These are phyloP conservation scores for Tribolium madens DNA, from an alignment of 1,140 invertebrate species.

Conservation along the genomic window DNA sequence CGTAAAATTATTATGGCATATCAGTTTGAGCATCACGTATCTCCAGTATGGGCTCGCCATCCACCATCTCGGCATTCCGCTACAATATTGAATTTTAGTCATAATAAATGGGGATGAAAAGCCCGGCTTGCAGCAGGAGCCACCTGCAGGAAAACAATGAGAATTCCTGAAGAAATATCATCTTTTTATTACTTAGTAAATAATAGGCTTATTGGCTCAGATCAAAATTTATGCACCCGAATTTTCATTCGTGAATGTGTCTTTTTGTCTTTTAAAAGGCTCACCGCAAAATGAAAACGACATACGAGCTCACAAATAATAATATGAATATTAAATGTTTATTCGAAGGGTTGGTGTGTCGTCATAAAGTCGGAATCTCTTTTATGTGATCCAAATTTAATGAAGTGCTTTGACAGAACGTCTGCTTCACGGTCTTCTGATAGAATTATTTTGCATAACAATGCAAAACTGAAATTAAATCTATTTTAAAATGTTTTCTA, in stretches of 20 bases:
- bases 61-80: slow-evolving; percentile 46
- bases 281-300: slow-evolving; percentile 4
- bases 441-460: slow-evolving; percentile 31
- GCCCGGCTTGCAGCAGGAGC: slow-evolving; percentile 19
- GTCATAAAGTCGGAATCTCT: slow-evolving; percentile 12
- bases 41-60: slow-evolving; percentile 41
- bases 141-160: slow-evolving; percentile 49
- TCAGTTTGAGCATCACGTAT: slow-evolving; percentile 45
- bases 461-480: slow-evolving; percentile 25
- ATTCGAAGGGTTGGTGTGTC: slow-evolving; percentile 35
- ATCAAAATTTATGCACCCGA: slow-evolving; percentile 43
- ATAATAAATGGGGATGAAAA: slow-evolving; percentile 48
- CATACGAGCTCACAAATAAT: slow-evolving; percentile 23
- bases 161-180: slow-evolving; percentile 46
- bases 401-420: slow-evolving; percentile 33
- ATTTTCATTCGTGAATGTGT: slow-evolving; percentile 9
- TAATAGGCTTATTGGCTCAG: slow-evolving; percentile 46
- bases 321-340: slow-evolving; percentile 26
- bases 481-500: slow-evolving; percentile 16
- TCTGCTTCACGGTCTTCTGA: slow-evolving; percentile 16
- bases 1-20: slow-evolving; percentile 23
- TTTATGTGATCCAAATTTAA: slow-evolving; percentile 27
- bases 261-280: slow-evolving; percentile 13
- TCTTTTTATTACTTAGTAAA: slow-evolving; percentile 47
- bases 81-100: slow-evolving; percentile 50